A percentile compares a stretch with the other conserved stretches of the same genome.
Evolutionary conservation across 1,140 invertebrate species (phyloP).

Genomic region (Parasteatoda tepidariorum): DNA sequence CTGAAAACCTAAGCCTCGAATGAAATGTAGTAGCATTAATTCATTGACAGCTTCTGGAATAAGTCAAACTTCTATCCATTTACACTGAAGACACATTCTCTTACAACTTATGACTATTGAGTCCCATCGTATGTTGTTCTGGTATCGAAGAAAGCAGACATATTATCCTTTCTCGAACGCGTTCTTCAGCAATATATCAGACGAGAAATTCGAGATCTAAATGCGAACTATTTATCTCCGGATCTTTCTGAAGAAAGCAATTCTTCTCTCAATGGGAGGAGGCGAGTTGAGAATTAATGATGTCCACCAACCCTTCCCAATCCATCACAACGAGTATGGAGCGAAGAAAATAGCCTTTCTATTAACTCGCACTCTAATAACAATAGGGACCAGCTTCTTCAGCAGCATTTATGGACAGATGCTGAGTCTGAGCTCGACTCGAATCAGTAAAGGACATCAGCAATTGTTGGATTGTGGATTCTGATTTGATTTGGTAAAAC

Average conservation of each 20-base stretch:
- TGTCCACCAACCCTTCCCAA: constrained; percentile 26
- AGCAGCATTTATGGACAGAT: not conserved
- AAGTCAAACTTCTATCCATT: too few relatives aligned
- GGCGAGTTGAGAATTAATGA: constrained; percentile 36
- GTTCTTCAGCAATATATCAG: constrained; percentile 18
- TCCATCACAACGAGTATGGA: constrained; percentile 30
- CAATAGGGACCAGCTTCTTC: not conserved
- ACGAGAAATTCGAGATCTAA: constrained; percentile 36
- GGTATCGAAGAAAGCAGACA: too few relatives aligned
- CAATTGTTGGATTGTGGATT: too few relatives aligned
- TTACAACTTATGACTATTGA: too few relatives aligned
- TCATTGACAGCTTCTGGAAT: too few relatives aligned
- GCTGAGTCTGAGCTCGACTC: not conserved
- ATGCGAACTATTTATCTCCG: constrained; percentile 41
- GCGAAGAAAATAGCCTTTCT: constrained; percentile 55
- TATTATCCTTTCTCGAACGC: not conserved
- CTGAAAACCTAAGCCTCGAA: too few relatives aligned
- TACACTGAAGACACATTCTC: too few relatives aligned
- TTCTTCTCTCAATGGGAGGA: constrained; percentile 32
- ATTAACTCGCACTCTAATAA: constrained; percentile 49
- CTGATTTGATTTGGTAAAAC: too few relatives aligned
- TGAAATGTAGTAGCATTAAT: too few relatives aligned
- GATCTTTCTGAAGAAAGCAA: constrained; percentile 40
- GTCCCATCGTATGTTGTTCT: too few relatives aligned
- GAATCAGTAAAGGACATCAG: too few relatives aligned